Evolutionary conservation across 2,888 invertebrate species (phyloP).

Genomic region (Scaptodrosophila latifasciaeformis): DNA sequence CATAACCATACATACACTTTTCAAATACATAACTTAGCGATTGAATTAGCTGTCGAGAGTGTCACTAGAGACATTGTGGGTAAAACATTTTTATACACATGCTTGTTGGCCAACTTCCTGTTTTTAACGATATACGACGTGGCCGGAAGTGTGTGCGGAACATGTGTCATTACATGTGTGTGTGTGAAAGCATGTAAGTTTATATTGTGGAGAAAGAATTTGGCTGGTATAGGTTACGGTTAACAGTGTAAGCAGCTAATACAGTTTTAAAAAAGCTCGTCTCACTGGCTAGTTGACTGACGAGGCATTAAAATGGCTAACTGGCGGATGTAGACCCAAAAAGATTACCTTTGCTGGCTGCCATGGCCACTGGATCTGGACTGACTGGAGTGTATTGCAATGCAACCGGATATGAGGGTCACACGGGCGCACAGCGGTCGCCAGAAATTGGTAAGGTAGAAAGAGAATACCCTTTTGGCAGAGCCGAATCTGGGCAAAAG

Average conservation of each 20-base stretch:
- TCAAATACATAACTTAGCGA: no score
- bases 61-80: no score
- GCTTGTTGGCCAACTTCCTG: slow-evolving; percentile 41
- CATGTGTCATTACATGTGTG: background rate
- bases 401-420: slow-evolving; percentile 55
- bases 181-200: slow-evolving; percentile 15
- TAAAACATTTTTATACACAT: slow-evolving; percentile 26
- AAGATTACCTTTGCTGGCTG: slow-evolving; percentile 50
- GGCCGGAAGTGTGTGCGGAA: slow-evolving; percentile 61
- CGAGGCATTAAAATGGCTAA: slow-evolving; percentile 49
- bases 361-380: background rate
- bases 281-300: slow-evolving; percentile 12
- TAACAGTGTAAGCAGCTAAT: slow-evolving; percentile 36
- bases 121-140: slow-evolving; percentile 50
- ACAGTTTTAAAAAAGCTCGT: slow-evolving; percentile 47
- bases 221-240: background rate
- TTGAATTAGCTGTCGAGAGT: no score
- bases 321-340: slow-evolving; percentile 50
- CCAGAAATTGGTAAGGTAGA: no score
- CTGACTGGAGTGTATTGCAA: slow-evolving; percentile 36
- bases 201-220: slow-evolving; percentile 22
- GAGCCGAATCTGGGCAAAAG: slow-evolving; percentile 25
- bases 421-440: slow-evolving; percentile 4
- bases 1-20: no score
- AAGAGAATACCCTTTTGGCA: no score